These are phyloP conservation scores for Pseudococcus jackbeardsleyi DNA, from an alignment of 2,888 invertebrate species.

Conservation along the genomic window DNA sequence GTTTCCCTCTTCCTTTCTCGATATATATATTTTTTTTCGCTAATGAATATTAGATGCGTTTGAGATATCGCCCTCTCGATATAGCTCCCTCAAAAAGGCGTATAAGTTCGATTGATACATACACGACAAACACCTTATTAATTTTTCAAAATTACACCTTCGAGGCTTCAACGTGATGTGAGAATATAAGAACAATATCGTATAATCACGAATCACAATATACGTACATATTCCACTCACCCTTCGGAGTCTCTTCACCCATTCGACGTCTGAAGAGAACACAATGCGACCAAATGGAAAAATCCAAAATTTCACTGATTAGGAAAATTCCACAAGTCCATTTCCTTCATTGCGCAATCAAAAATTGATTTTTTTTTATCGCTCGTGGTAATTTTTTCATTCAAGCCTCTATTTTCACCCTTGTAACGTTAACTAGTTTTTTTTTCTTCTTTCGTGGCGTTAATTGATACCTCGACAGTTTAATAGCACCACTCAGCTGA, in stretches of 20 bases:
- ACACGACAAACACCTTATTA: not conserved
- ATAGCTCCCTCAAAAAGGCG: not conserved
- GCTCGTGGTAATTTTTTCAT: not conserved
- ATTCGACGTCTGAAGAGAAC: too few relatives aligned
- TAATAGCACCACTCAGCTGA: not conserved
- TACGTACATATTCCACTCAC: too few relatives aligned
- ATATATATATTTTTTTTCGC: not conserved
- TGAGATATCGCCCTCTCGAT: too few relatives aligned
- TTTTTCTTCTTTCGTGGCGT: not conserved
- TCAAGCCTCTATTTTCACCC: not conserved
- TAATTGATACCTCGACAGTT: not conserved
- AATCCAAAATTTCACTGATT: too few relatives aligned
- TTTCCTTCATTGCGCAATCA: too few relatives aligned
- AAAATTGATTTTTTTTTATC: too few relatives aligned
- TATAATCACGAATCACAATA: too few relatives aligned
- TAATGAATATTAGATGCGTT: not conserved
- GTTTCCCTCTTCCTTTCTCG: not conserved
- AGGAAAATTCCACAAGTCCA: too few relatives aligned
- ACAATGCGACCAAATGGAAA: too few relatives aligned
- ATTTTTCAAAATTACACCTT: not conserved
- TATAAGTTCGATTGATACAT: not conserved
- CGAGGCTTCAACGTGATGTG: too few relatives aligned
- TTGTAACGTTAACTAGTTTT: not conserved
- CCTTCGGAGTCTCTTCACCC: too few relatives aligned
- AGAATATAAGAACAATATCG: too few relatives aligned